These are phyloP conservation scores for Lamproptera curius DNA, from an alignment of 2,888 invertebrate species.

Conservation along the genomic window DNA sequence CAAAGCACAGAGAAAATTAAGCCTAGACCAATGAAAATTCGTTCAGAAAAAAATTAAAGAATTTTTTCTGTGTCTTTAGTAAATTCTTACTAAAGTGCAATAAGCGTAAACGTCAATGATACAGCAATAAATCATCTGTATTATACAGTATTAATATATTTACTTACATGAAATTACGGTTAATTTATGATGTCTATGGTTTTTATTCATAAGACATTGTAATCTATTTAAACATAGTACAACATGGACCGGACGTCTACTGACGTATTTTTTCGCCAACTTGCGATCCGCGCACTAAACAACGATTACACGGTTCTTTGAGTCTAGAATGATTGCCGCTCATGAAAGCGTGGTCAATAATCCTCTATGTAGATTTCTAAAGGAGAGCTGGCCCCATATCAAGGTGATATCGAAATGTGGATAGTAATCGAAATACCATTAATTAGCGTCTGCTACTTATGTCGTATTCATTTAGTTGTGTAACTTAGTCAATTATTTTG, in stretches of 20 bases:
- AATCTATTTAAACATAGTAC: neutral
- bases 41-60: no score
- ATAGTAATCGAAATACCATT: neutral
- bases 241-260: neutral
- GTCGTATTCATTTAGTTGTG: no score
- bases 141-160: no score
- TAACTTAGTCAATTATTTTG: neutral
- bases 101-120: no score
- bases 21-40: no score
- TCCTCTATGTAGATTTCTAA: slow-evolving; percentile 9
- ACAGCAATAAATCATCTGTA: no score
- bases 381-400: slow-evolving; percentile 5
- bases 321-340: slow-evolving; percentile 6
- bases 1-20: no score
- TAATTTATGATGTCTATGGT: no score
- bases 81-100: no score
- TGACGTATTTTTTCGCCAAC: neutral
- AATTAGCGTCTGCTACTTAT: neutral
- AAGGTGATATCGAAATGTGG: neutral
- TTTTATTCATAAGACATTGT: no score
- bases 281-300: slow-evolving; percentile 16
- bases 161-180: no score
- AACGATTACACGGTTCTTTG: slow-evolving; percentile 31
- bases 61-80: no score
- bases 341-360: slow-evolving; percentile 29